Percentiles rank a stretch among this genome's conserved stretches.
These are phyloP conservation scores for Sebastes fasciatus DNA, from an alignment of 2,113 vertebrate genomes.

Conservation along the genomic window DNA sequence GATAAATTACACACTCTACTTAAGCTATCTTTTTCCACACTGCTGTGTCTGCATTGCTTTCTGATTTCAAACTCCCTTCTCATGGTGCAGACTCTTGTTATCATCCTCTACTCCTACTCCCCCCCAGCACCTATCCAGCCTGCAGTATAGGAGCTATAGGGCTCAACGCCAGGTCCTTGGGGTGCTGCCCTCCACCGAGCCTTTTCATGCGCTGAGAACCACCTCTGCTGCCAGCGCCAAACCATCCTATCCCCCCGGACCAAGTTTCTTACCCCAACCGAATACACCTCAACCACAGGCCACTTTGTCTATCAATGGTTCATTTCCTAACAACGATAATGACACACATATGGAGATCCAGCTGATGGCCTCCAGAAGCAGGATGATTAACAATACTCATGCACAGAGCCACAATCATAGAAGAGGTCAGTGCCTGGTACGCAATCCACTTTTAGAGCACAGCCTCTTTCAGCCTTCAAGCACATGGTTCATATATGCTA, in stretches of 20 bases:
- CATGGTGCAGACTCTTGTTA: neutral
- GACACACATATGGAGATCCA: neutral
- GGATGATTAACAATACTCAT: conserved; percentile 15
- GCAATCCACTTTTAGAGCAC: no score
- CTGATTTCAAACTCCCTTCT: conserved; percentile 60
- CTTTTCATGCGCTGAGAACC: conserved; percentile 49
- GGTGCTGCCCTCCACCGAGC: conserved; percentile 53
- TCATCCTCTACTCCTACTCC: neutral
- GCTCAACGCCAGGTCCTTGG: conserved; percentile 54
- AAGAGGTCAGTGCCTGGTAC: conserved; percentile 57
- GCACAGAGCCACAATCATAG: conserved; percentile 47
- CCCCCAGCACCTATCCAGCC: conserved; percentile 56
- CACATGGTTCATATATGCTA: no score
- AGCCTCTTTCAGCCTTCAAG: no score
- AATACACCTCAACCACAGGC: neutral
- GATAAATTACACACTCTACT: conserved; percentile 68
- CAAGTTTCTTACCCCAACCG: neutral
- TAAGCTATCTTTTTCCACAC: conserved; percentile 29
- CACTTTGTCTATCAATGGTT: conserved; percentile 16
- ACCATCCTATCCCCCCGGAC: neutral
- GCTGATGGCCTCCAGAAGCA: conserved; percentile 14
- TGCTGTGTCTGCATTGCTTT: conserved; percentile 44
- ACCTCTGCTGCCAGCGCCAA: neutral
- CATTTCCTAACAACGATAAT: neutral
- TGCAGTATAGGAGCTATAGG: conserved; percentile 71